Percentiles rank a stretch among this genome's conserved stretches.
These are phyloP conservation scores for Perdita meconis DNA, from an alignment of 2,888 invertebrate genomes.

Conservation along the genomic window DNA sequence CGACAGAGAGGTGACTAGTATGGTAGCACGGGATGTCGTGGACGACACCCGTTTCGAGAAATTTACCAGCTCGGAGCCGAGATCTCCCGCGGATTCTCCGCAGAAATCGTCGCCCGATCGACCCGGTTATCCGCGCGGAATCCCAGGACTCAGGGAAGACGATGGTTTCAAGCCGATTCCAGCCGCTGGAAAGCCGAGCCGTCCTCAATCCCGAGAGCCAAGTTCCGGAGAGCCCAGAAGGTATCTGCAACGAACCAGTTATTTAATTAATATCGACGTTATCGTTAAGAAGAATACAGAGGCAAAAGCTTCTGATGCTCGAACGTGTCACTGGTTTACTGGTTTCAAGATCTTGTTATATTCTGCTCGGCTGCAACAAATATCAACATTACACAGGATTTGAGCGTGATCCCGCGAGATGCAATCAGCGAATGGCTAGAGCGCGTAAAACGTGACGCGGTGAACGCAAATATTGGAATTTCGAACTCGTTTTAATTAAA, in stretches of 20 bases:
- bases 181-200: slow-evolving; percentile 79
- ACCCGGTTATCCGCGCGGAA: slow-evolving; percentile 76
- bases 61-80: slow-evolving; percentile 61
- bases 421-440: background rate
- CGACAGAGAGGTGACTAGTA: slow-evolving; percentile 77
- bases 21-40: slow-evolving; percentile 79
- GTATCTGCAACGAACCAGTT: slow-evolving; percentile 44
- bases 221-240: slow-evolving; percentile 63
- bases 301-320: background rate
- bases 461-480: slow-evolving; percentile 26
- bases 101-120: slow-evolving; percentile 73
- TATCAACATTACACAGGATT: background rate
- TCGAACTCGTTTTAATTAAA: slow-evolving; percentile 20
- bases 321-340: background rate
- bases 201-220: slow-evolving; percentile 72
- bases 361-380: background rate
- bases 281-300: background rate
- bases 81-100: slow-evolving; percentile 65
- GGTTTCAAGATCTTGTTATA: background rate
- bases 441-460: slow-evolving; percentile 6
- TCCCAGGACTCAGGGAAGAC: slow-evolving; percentile 79
- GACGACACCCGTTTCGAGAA: slow-evolving; percentile 75
- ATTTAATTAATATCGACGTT: background rate
- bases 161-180: slow-evolving; percentile 77
- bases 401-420: background rate